Conservation (phyloP, 2,797 vertebrate species). For the Ambastaia sidthimunki region DNA sequence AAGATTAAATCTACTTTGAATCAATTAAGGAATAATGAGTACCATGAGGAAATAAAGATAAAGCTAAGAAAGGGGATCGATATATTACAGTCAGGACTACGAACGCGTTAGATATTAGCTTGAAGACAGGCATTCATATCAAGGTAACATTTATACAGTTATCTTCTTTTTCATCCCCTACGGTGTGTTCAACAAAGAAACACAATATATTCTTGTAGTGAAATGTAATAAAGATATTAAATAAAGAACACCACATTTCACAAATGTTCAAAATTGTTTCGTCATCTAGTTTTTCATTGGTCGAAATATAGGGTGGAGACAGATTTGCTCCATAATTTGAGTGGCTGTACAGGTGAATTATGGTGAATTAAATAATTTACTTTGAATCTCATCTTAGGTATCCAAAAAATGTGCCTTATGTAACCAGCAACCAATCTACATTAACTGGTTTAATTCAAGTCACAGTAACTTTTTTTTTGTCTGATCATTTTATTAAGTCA, state of each 20-base stretch:
- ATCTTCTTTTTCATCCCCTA: too few species aligned
- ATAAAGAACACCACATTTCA: too few species aligned
- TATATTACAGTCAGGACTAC: constrained; percentile 68
- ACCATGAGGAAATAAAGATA: constrained; percentile 74
- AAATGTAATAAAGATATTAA: too few species aligned
- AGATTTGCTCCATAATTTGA: background rate
- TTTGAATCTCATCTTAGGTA: background rate
- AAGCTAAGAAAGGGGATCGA: constrained; percentile 67
- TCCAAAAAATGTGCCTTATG: too few species aligned
- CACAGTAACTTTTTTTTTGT: too few species aligned
- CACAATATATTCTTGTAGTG: too few species aligned
- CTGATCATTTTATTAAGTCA: too few species aligned
- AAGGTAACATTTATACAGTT: background rate
- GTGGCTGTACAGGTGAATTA: background rate
- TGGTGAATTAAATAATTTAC: background rate
- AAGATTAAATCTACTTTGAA: constrained; percentile 77
- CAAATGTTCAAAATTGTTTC: background rate
- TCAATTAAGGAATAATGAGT: constrained; percentile 75
- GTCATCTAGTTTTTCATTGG: background rate
- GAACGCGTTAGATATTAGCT: constrained; percentile 67
- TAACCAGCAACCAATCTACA: too few species aligned
- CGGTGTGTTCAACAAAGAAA: too few species aligned
- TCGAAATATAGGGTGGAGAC: background rate
- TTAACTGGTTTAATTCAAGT: too few species aligned
- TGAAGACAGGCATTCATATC: background rate